phyloP scores from a whole-genome alignment of 2,888 invertebrate genomes.

The Spatulosminthurus flaviceps region DNA sequence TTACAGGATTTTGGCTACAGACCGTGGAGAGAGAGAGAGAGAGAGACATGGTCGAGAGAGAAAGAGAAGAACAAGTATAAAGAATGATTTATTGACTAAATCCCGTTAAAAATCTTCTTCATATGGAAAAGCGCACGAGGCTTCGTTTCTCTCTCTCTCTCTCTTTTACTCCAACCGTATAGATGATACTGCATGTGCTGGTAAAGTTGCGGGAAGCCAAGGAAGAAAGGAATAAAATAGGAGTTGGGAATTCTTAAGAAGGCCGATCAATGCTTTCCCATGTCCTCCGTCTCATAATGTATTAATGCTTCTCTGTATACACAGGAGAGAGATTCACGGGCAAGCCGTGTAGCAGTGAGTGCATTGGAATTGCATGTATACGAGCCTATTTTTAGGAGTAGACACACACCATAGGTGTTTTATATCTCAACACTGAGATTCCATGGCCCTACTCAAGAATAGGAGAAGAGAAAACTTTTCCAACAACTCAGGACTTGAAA shows the following conservation, averaged over 20 bases:
- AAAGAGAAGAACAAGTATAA: constrained; percentile 41
- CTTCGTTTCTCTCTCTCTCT: too few species aligned
- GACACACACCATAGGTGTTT: background rate
- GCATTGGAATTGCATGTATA: background rate
- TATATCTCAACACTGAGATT: too few species aligned
- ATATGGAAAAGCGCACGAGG: constrained; percentile 26
- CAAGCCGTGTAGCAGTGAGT: constrained; percentile 1
- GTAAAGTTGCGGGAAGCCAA: constrained; percentile 34
- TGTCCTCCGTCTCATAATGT: constrained; percentile 10
- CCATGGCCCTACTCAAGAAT: too few species aligned
- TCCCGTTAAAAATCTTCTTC: constrained; percentile 42
- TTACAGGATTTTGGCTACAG: background rate
- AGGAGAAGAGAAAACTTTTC: too few species aligned
- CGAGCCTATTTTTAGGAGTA: background rate
- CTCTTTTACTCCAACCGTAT: too few species aligned
- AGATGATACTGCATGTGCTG: constrained; percentile 11
- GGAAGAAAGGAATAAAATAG: constrained; percentile 20
- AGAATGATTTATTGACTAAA: constrained; percentile 39
- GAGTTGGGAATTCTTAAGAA: constrained; percentile 16
- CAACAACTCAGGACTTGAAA: too few species aligned
- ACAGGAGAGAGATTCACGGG: background rate
- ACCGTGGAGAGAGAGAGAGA: constrained; percentile 12
- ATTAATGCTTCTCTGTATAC: constrained; percentile 2
- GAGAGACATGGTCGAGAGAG: constrained; percentile 29
- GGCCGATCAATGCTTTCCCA: constrained; percentile 28